Evolutionary conservation across 2,797 vertebrate genomes (phyloP).

Genomic region (Hydrocynus forskahlii): DNA sequence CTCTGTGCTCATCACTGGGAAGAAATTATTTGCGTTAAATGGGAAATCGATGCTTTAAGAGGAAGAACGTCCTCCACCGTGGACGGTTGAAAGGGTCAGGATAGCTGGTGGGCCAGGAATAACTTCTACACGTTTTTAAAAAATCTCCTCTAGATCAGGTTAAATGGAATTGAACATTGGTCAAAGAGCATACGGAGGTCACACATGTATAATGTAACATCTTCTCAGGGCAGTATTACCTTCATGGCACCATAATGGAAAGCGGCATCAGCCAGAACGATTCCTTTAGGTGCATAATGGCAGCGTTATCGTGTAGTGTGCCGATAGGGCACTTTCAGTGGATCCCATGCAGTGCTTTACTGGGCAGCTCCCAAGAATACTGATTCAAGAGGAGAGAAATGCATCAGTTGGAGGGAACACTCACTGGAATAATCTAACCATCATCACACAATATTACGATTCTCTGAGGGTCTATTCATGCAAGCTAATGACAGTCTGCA

Average conservation of each 20-base stretch:
- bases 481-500: constrained; percentile 4
- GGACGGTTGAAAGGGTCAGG: constrained; percentile 33
- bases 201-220: constrained; percentile 42
- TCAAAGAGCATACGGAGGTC: constrained; percentile 35
- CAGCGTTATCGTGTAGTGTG: neutral
- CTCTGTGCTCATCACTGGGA: constrained; percentile 18
- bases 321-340: neutral
- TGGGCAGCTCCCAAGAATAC: constrained; percentile 10
- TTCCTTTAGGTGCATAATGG: constrained; percentile 8
- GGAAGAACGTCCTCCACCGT: constrained; percentile 36
- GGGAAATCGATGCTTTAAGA: constrained; percentile 56
- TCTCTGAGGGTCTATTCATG: constrained; percentile 6
- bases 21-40: constrained; percentile 53
- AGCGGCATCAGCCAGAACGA: constrained; percentile 12
- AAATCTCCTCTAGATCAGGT: constrained; percentile 35
- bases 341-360: neutral
- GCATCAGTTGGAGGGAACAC: neutral
- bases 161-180: constrained; percentile 42
- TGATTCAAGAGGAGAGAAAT: constrained; percentile 20
- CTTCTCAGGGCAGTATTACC: neutral
- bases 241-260: constrained; percentile 19
- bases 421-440: constrained; percentile 9
- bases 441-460: neutral
- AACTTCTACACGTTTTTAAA: constrained; percentile 31
- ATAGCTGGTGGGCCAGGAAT: constrained; percentile 37